Evolutionary conservation across 2,113 vertebrate species (phyloP).

Genomic region (Hemicordylus capensis): DNA sequence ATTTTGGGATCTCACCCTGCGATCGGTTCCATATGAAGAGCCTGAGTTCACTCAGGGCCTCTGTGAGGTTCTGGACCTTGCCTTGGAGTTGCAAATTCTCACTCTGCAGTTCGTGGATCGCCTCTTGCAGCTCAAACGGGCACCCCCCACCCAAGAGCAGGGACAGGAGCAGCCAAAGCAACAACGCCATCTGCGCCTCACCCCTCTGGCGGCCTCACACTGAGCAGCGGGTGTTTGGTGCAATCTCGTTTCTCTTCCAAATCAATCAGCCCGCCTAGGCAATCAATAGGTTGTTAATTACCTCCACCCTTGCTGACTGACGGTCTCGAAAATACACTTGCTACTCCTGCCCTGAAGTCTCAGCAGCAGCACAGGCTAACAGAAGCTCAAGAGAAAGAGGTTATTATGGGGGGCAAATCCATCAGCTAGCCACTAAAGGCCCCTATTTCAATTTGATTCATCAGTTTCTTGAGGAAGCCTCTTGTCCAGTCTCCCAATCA

Average conservation of each 20-base stretch:
- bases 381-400: not conserved
- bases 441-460: not conserved
- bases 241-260: not conserved
- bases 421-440: not conserved
- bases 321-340: not conserved
- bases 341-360: not conserved
- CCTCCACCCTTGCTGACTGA: not conserved
- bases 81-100: slow-evolving; percentile 83
- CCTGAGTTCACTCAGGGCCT: slow-evolving; percentile 73
- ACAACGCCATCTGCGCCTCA: not conserved
- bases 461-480: not conserved
- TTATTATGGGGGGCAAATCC: not conserved
- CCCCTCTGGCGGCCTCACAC: not conserved
- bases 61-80: slow-evolving; percentile 81
- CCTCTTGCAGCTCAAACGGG: slow-evolving; percentile 81
- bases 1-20: slow-evolving; percentile 60
- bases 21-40: slow-evolving; percentile 76
- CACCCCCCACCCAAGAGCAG: slow-evolving; percentile 8
- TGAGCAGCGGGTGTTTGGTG: not conserved
- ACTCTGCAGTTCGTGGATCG: slow-evolving; percentile 78
- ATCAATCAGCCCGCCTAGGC: not conserved
- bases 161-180: not conserved
- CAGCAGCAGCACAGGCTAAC: not conserved
- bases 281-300: slow-evolving; percentile 17
- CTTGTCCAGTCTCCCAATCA: too few relatives aligned